These are phyloP conservation scores for Polymixis lichenea DNA, from an alignment of 2,888 invertebrate genomes.

Conservation along the genomic window DNA sequence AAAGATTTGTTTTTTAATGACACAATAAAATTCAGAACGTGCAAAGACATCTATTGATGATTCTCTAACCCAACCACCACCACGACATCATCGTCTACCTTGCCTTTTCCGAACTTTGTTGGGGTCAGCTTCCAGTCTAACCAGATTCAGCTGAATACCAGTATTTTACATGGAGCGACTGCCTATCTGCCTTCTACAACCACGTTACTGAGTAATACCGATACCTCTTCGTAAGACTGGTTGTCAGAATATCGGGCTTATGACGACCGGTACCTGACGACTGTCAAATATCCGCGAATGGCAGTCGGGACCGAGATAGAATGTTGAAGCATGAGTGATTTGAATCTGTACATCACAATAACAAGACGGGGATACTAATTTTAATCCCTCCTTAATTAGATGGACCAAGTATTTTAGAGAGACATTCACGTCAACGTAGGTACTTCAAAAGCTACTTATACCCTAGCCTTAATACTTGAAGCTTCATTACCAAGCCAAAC, in stretches of 20 bases:
- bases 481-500: slow-evolving; percentile 58
- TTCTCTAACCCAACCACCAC: background rate
- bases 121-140: no score
- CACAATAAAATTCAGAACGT: background rate
- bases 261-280: no score
- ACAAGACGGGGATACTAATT: background rate
- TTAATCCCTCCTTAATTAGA: background rate
- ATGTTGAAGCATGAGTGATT: background rate
- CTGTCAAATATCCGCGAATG: no score
- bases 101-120: no score
- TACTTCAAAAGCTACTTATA: background rate
- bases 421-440: background rate
- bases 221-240: no score
- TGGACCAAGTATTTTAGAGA: background rate
- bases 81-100: background rate
- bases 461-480: slow-evolving; percentile 34
- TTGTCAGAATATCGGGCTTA: no score
- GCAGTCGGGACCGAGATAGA: background rate
- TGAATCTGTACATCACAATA: background rate
- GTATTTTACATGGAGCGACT: no score
- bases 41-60: background rate
- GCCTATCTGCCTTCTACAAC: no score
- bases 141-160: no score
- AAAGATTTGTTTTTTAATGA: background rate
- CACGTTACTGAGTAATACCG: no score